A percentile compares a stretch with the other conserved stretches of the same genome.
Evolutionary conservation across 1,140 invertebrate species (phyloP).

Genomic region (Philopotamus ludificatus): DNA sequence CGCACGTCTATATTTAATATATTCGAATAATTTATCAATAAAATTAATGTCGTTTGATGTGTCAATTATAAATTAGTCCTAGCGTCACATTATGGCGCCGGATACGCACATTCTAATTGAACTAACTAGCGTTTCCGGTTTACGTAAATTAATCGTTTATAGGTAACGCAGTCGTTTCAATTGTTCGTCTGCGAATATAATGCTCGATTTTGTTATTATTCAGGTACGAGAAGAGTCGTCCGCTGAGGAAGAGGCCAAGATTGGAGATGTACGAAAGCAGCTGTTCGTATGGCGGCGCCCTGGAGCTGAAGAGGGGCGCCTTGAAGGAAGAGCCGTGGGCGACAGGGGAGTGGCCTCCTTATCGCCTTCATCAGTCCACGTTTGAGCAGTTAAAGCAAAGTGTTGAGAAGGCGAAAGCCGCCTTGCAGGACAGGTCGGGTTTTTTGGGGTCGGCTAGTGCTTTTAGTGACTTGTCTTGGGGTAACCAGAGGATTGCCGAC

Average conservation of each 20-base stretch:
- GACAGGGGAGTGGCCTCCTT: conserved; percentile 68
- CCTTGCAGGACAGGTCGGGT: conserved; percentile 62
- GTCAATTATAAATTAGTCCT: neutral
- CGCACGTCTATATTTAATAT: no score
- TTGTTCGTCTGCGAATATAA: neutral
- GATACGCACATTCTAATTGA: neutral
- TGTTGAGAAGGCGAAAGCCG: conserved; percentile 85
- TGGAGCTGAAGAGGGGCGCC: conserved; percentile 76
- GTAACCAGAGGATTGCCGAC: conserved; percentile 36
- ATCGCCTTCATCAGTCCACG: conserved; percentile 74
- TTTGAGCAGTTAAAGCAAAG: conserved; percentile 86
- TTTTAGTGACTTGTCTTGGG: conserved; percentile 60
- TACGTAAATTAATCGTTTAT: neutral
- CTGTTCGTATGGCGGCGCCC: conserved; percentile 82
- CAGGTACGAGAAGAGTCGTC: conserved; percentile 48
- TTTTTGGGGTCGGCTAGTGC: conserved; percentile 57
- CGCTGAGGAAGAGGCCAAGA: conserved; percentile 48
- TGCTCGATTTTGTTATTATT: neutral
- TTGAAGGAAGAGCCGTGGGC: conserved; percentile 63
- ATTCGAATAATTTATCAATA: no score
- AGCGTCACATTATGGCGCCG: neutral
- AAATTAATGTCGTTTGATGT: neutral
- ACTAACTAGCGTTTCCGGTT: neutral
- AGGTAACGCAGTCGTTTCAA: neutral
- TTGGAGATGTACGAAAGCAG: conserved; percentile 82